phyloP scores from a whole-genome alignment of 2,888 invertebrate species.

The Caenorhabditis auriculariae region DNA sequence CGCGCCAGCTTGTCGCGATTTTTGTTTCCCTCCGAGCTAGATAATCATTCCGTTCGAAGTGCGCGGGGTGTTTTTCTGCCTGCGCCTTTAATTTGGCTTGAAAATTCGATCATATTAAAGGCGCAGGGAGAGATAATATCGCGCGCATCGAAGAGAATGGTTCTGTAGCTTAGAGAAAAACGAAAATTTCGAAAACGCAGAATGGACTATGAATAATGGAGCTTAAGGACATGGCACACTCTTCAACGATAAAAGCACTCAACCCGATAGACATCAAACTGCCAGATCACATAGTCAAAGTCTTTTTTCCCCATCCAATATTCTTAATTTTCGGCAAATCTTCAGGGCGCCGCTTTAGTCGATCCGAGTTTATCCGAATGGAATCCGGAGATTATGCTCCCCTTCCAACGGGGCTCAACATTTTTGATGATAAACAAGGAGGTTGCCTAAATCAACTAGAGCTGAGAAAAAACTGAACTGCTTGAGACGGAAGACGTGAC shows the following conservation, averaged over 20 bases:
- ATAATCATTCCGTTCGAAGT: no score
- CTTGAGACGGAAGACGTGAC: slow-evolving; percentile 20
- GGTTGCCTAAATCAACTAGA: slow-evolving; percentile 2
- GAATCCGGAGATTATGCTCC: slow-evolving; percentile 19
- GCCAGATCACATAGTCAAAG: slow-evolving; percentile 52
- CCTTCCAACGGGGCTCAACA: slow-evolving; percentile 17
- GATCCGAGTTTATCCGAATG: slow-evolving; percentile 32
- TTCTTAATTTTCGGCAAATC: not conserved
- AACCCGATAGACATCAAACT: slow-evolving; percentile 51
- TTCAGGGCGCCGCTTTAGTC: slow-evolving; percentile 38
- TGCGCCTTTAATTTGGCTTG: no score
- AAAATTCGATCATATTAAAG: not conserved
- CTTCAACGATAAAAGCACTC: slow-evolving; percentile 45
- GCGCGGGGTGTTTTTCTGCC: no score
- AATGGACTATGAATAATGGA: no score
- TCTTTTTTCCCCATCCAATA: slow-evolving; percentile 2
- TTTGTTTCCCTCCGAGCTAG: no score
- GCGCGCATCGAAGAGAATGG: no score
- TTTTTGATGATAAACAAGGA: slow-evolving; percentile 26
- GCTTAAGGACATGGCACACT: slow-evolving; percentile 27
- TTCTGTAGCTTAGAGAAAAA: no score
- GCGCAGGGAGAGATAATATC: no score
- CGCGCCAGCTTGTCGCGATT: no score
- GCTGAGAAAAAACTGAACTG: no score
- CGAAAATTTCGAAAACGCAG: not conserved